A percentile compares a stretch with the other conserved stretches of the same genome.
Conservation (phyloP, 2,888 invertebrate species). For the Erpobdella octoculata region DNA sequence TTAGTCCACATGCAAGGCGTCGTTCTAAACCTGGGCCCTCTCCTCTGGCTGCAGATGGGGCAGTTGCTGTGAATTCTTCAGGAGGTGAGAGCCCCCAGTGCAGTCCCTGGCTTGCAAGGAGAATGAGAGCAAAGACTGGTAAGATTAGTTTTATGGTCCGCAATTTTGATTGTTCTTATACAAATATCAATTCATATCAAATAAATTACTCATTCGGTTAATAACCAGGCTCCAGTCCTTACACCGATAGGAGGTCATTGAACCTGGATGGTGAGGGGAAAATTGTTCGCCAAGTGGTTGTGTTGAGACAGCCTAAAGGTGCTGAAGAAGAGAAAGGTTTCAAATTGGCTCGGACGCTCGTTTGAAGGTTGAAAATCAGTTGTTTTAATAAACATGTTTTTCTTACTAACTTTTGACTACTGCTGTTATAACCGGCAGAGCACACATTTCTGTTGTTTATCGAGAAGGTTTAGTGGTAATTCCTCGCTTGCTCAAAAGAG, state of each 20-base stretch:
- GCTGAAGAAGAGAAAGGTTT: background rate
- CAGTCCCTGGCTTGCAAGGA: background rate
- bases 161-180: background rate
- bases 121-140: background rate
- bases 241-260: background rate
- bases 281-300: background rate
- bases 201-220: no score
- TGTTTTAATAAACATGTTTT: background rate
- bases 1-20: background rate
- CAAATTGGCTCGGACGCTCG: background rate
- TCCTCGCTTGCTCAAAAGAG: no score
- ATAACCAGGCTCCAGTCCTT: background rate
- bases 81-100: background rate
- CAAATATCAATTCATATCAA: background rate
- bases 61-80: background rate
- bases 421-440: no score
- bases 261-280: background rate
- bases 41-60: background rate
- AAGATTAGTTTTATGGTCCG: no score
- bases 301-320: background rate
- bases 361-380: background rate
- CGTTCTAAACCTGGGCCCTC: background rate
- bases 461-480: no score
- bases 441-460: background rate
- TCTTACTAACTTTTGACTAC: no score